phyloP scores from a whole-genome alignment of 2,888 invertebrate species.

The Exephanes ischioxanthus region DNA sequence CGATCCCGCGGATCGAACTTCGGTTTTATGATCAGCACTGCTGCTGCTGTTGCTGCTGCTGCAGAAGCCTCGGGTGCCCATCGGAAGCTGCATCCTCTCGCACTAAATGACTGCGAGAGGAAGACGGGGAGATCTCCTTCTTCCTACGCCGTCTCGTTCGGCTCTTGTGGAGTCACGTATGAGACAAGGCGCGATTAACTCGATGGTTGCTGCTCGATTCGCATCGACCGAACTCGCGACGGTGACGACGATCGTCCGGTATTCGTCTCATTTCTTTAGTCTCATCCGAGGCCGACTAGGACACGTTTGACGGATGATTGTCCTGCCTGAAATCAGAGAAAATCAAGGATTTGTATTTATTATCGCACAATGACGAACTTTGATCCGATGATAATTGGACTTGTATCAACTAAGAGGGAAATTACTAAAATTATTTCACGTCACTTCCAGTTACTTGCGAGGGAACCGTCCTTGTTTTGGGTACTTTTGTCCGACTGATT shows the following conservation, averaged over 20 bases:
- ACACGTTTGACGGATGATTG: neutral
- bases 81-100: slow-evolving; percentile 47
- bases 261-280: slow-evolving; percentile 48
- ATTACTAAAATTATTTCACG: too few relatives aligned
- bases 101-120: slow-evolving; percentile 3
- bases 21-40: slow-evolving; percentile 24
- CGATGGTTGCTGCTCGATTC: slow-evolving; percentile 13
- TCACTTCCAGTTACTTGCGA: too few relatives aligned
- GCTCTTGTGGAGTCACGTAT: neutral
- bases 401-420: too few relatives aligned
- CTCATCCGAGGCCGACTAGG: neutral
- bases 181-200: neutral
- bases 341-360: neutral
- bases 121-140: neutral
- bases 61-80: slow-evolving; percentile 6
- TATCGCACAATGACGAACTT: neutral
- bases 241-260: slow-evolving; percentile 12
- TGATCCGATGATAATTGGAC: neutral
- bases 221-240: slow-evolving; percentile 39
- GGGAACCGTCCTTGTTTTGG: too few relatives aligned
- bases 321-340: slow-evolving; percentile 49
- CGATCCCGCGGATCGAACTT: slow-evolving; percentile 11
- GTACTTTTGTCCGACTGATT: too few relatives aligned
- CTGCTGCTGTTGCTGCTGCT: neutral
- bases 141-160: neutral